Percentiles rank a stretch among this genome's conserved stretches.
Conservation (phyloP, 2,797 vertebrate genomes). For the Pelodytes ibericus region DNA sequence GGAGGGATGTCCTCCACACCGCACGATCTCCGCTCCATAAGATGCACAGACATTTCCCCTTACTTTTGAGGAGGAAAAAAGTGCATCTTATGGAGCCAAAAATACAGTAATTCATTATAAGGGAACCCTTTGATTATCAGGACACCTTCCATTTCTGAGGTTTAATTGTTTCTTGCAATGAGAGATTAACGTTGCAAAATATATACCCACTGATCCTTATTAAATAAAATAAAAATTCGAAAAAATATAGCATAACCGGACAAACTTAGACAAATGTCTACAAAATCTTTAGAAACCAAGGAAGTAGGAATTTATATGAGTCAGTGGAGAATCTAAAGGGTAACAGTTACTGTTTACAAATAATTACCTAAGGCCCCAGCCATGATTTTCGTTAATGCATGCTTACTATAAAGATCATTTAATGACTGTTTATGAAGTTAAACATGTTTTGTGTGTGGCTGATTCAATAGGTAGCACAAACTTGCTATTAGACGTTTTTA, state of each 20-base stretch:
- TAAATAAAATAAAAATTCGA: neutral
- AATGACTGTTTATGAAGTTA: conserved; percentile 34
- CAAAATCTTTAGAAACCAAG: neutral
- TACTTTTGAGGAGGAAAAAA: too few relatives aligned
- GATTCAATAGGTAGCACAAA: neutral
- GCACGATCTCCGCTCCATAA: too few relatives aligned
- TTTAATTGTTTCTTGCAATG: neutral
- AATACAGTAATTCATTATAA: too few relatives aligned
- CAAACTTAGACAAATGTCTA: neutral
- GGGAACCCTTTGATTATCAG: too few relatives aligned
- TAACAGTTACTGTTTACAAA: conserved; percentile 9
- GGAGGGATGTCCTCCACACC: too few relatives aligned
- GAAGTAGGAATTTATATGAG: conserved; percentile 1
- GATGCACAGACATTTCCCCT: too few relatives aligned
- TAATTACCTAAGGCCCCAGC: conserved; percentile 17
- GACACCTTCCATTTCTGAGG: neutral
- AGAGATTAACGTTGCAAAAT: neutral
- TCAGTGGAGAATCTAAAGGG: neutral
- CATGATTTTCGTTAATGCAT: conserved; percentile 21
- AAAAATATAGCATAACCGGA: neutral
- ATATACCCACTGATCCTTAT: too few relatives aligned
- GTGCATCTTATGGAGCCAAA: too few relatives aligned
- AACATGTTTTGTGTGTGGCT: conserved; percentile 22
- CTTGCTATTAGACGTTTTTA: neutral
- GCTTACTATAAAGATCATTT: conserved; percentile 26